These are phyloP conservation scores for Chiroxiphia lanceolata DNA, from an alignment of 2,797 vertebrate genomes.

Conservation along the genomic window DNA sequence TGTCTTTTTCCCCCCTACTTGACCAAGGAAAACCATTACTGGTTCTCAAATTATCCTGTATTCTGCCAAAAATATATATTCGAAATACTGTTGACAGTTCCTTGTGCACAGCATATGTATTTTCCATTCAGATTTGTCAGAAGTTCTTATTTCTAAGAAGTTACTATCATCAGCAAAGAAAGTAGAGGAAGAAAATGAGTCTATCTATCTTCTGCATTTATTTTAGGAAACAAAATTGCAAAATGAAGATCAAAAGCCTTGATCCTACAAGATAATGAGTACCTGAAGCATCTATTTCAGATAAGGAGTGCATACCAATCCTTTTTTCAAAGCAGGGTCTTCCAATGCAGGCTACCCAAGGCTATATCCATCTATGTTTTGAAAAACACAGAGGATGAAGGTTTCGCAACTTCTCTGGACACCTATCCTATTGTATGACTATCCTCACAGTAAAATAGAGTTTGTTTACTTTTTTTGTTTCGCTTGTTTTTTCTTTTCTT, in stretches of 20 bases:
- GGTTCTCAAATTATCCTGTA: not conserved
- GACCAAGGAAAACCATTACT: not conserved
- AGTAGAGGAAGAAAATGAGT: not conserved
- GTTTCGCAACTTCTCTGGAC: not conserved
- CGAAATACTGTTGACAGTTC: not conserved
- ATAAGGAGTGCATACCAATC: not conserved
- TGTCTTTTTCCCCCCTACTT: accelerated
- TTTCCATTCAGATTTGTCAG: not conserved
- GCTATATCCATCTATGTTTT: not conserved
- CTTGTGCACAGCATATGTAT: not conserved
- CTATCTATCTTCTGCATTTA: not conserved
- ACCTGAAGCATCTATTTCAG: not conserved
- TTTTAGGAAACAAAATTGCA: not conserved
- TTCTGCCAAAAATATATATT: not conserved
- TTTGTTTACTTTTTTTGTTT: not conserved
- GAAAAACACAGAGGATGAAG: not conserved
- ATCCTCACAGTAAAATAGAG: not conserved
- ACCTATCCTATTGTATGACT: not conserved
- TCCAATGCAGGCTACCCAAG: not conserved
- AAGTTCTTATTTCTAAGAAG: not conserved
- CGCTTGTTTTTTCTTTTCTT: not conserved
- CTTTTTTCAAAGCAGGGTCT: not conserved
- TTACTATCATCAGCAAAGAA: not conserved
- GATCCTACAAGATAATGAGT: not conserved
- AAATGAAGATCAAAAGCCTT: not conserved